A percentile compares a stretch with the other conserved stretches of the same genome.
These are phyloP conservation scores for Drosophila punjabiensis DNA, from an alignment of 1,140 invertebrate genomes.

Conservation along the genomic window DNA sequence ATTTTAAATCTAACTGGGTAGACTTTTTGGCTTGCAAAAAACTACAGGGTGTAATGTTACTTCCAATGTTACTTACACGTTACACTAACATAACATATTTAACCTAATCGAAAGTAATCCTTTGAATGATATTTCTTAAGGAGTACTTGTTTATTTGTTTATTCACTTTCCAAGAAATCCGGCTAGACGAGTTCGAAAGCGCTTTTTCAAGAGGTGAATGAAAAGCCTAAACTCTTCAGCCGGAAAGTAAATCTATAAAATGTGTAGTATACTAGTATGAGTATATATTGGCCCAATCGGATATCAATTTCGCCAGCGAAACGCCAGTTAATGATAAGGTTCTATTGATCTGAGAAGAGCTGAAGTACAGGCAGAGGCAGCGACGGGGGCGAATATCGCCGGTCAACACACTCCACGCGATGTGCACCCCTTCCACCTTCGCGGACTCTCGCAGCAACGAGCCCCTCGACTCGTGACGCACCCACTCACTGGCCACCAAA, in stretches of 20 bases:
- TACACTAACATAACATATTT: background rate
- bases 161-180: slow-evolving; percentile 12
- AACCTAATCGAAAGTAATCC: background rate
- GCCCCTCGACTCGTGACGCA: slow-evolving; percentile 54
- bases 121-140: background rate
- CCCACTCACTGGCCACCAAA: slow-evolving; percentile 15
- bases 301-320: slow-evolving; percentile 36
- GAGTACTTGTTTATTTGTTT: background rate
- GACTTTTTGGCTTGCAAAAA: background rate
- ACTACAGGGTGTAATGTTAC: too few relatives aligned
- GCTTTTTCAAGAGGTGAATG: background rate
- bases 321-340: slow-evolving; percentile 22
- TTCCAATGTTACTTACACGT: background rate
- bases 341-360: slow-evolving; percentile 29
- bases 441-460: slow-evolving; percentile 29
- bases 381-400: slow-evolving; percentile 10
- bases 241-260: slow-evolving; percentile 6
- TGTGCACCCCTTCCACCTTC: slow-evolving; percentile 23
- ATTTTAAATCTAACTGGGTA: background rate
- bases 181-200: slow-evolving; percentile 26
- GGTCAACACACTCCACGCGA: slow-evolving; percentile 44
- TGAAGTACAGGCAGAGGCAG: slow-evolving; percentile 3
- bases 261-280: slow-evolving; percentile 10
- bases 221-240: slow-evolving; percentile 12
- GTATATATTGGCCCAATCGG: slow-evolving; percentile 17